These are phyloP conservation scores for Lypha dubia DNA, from an alignment of 2,888 invertebrate genomes.

Conservation along the genomic window DNA sequence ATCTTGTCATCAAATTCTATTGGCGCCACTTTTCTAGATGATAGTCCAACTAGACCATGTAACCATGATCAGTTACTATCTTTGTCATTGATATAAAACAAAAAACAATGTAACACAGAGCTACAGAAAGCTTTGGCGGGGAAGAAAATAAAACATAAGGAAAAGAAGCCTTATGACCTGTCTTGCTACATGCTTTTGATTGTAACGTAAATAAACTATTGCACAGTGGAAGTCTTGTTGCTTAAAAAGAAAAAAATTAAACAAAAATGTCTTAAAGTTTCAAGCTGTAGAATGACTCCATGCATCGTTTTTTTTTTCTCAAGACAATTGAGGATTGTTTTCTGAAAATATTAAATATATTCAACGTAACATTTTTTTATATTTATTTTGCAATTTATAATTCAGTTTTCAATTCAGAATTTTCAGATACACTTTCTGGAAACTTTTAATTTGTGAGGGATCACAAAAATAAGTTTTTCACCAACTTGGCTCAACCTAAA, in stretches of 20 bases:
- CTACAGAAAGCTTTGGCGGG: neutral
- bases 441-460: too few relatives aligned
- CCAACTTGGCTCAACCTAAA: neutral
- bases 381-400: too few relatives aligned
- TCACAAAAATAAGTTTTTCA: neutral
- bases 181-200: constrained; percentile 45
- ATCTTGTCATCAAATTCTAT: constrained; percentile 71
- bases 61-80: constrained; percentile 70
- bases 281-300: too few relatives aligned
- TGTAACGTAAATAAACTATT: constrained; percentile 47
- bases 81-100: constrained; percentile 49
- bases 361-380: too few relatives aligned
- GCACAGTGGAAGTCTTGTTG: constrained; percentile 47
- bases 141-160: constrained; percentile 16
- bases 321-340: too few relatives aligned
- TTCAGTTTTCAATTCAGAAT: too few relatives aligned
- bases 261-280: too few relatives aligned
- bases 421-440: too few relatives aligned
- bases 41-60: constrained; percentile 69
- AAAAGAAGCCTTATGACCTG: constrained; percentile 63
- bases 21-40: constrained; percentile 70
- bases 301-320: too few relatives aligned
- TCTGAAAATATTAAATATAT: too few relatives aligned
- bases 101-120: constrained; percentile 39
- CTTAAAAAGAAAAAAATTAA: neutral